Evolutionary conservation across 2,888 invertebrate species (phyloP), one percentile per base, ranked within the genome.

Genomic region (Himalopsyche kuldschensis): DNA sequence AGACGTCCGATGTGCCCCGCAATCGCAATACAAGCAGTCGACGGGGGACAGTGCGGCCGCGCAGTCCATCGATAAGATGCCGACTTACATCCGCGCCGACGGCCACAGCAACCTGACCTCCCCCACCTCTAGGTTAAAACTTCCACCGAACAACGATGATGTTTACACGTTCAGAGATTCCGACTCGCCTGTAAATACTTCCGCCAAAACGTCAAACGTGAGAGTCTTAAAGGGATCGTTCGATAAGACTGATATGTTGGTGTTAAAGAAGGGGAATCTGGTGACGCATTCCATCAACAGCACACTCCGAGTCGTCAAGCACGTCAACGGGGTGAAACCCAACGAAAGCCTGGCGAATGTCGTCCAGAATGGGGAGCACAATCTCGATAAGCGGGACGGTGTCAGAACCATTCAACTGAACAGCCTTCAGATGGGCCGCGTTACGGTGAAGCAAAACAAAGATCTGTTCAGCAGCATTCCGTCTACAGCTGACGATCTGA

Each of bases 111-210:
- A 41, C 4, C 46, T 69, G 75, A 31, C 41, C n/a, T n/a, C 75
- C 20, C 48, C 41, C 10, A 35, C 35, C 30, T 32, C 77, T 15
- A 20, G 75, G 27, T 78, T 79, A 77, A 78, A 79, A 47, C 48
- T 81, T 76, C 27, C 78, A 6, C 32, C 69, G 6, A 27, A 55
- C 10, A 79, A 69, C 32, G 91, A 91, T 86, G 92, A 92, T 87
- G 87, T 92, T 75, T 92, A 92, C 87, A 91, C 92, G 80, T 92
- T 92, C 88, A 90, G 91, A 87, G 92, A 92, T 87, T 90, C 91
- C 1, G 92, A 92, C 88, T 90, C 91, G 8, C 90, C 91, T 81
- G 91, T 91, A 75, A 89, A 76, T 76, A 75, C 32, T 41, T 77
- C 55, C 55, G 20, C 55, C 24, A 55, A 55, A 55, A 55, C 55